These are phyloP conservation scores for Agrypnus murinus DNA, from an alignment of 2,888 invertebrate genomes.

Conservation along the genomic window DNA sequence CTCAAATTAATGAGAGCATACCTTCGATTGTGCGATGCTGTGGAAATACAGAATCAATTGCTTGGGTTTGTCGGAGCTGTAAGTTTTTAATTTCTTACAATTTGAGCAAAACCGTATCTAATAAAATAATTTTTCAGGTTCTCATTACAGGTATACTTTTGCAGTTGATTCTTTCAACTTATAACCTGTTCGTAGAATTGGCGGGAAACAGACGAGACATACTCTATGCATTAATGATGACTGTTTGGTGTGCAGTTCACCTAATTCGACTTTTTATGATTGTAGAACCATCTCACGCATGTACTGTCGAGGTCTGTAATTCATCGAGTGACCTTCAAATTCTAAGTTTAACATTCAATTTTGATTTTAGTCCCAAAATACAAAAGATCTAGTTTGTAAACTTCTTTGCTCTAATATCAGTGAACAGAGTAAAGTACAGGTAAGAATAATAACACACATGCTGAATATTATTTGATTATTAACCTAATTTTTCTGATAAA, in stretches of 20 bases:
- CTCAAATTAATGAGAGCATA: constrained; percentile 29
- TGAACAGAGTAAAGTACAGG: constrained; percentile 25
- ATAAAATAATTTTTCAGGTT: not conserved
- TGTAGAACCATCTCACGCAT: constrained; percentile 24
- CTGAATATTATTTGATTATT: no score
- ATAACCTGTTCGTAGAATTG: constrained; percentile 20
- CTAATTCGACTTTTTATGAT: constrained; percentile 13
- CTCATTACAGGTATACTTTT: constrained; percentile 21
- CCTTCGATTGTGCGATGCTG: constrained; percentile 24
- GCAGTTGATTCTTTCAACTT: constrained; percentile 16
- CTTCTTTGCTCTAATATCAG: constrained; percentile 14
- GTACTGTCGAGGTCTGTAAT: constrained; percentile 4
- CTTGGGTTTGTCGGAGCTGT: constrained; percentile 27
- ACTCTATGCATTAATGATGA: constrained; percentile 9
- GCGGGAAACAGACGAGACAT: constrained; percentile 9
- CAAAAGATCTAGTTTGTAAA: constrained; percentile 26
- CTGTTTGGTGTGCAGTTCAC: constrained; percentile 17
- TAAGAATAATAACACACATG: no score
- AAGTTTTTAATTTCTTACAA: not conserved
- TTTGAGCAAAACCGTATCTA: not conserved
- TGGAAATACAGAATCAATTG: constrained; percentile 24
- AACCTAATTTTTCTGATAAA: not conserved
- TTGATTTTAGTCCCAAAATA: constrained; percentile 18
- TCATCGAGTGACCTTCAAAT: no score
- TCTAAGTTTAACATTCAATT: no score